Conservation (phyloP, 2,797 vertebrate species). For the Syngnathus acus region DNA sequence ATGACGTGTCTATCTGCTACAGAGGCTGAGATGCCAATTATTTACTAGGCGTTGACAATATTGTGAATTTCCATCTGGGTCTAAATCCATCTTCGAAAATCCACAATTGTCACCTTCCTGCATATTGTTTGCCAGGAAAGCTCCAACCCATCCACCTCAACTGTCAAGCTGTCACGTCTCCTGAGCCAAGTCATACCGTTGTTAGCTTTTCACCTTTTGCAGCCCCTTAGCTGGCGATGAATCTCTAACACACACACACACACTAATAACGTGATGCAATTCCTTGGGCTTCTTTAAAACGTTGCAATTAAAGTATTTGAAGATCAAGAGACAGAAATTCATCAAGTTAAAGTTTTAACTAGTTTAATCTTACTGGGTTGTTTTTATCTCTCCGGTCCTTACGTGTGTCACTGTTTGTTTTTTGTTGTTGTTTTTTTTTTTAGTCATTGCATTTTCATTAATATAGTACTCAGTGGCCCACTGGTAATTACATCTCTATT, state of each 20-base stretch:
- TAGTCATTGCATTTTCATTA: constrained; percentile 15
- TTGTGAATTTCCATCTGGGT: too few relatives aligned
- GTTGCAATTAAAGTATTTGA: background rate
- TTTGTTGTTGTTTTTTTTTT: background rate
- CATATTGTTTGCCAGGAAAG: background rate
- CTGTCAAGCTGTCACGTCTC: background rate
- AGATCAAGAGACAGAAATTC: background rate
- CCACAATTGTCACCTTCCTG: background rate
- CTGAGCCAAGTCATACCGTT: background rate
- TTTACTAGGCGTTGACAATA: too few relatives aligned
- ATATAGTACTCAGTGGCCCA: constrained; percentile 20
- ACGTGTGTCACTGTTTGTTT: background rate
- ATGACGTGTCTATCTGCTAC: too few relatives aligned
- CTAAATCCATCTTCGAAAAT: too few relatives aligned
- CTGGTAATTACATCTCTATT: constrained; percentile 27
- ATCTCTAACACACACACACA: background rate
- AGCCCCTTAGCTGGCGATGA: background rate
- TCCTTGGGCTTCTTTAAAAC: background rate
- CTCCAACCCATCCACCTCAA: background rate
- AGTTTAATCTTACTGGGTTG: background rate
- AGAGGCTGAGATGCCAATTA: too few relatives aligned
- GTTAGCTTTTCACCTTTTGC: background rate
- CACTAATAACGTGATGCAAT: background rate
- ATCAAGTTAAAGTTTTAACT: background rate
- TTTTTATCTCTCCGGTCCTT: background rate